Conservation (phyloP, 2,797 vertebrate species). For the Semaprochilodus insignis region DNA sequence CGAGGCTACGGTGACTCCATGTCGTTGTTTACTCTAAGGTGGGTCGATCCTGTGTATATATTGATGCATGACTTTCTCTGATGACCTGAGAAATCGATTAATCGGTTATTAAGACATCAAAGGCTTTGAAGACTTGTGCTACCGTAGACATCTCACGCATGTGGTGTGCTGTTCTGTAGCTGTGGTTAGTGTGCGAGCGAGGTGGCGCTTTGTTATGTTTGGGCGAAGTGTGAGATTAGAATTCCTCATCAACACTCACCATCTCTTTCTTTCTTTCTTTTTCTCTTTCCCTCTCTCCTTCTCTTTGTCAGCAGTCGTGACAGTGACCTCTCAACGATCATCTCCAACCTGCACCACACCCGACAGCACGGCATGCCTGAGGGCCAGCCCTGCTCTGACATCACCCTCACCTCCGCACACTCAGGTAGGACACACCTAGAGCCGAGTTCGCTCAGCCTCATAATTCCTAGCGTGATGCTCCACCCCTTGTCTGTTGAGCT, state of each 20-base stretch:
- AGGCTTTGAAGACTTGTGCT: neutral
- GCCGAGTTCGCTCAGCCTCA: constrained; percentile 15
- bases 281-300: constrained; percentile 42
- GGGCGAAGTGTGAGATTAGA: constrained; percentile 21
- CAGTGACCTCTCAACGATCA: constrained; percentile 91
- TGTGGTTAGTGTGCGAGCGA: constrained; percentile 23
- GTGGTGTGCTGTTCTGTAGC: neutral
- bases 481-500: constrained; percentile 32
- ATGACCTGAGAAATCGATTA: neutral
- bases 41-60: constrained; percentile 18
- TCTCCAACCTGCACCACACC: constrained; percentile 94
- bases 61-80: neutral
- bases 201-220: constrained; percentile 24
- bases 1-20: neutral
- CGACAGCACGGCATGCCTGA: constrained; percentile 96
- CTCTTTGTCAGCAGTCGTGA: constrained; percentile 85
- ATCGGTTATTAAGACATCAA: neutral
- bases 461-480: constrained; percentile 9
- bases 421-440: constrained; percentile 83
- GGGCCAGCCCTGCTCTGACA: constrained; percentile 88
- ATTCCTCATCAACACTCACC: constrained; percentile 32
- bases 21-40: constrained; percentile 5
- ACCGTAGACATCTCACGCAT: neutral
- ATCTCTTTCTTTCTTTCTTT: neutral
- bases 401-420: constrained; percentile 85